Percentiles rank a stretch among this genome's conserved stretches.
phyloP scores from a whole-genome alignment of 1,140 invertebrate species.

The Oedothorax gibbosus region DNA sequence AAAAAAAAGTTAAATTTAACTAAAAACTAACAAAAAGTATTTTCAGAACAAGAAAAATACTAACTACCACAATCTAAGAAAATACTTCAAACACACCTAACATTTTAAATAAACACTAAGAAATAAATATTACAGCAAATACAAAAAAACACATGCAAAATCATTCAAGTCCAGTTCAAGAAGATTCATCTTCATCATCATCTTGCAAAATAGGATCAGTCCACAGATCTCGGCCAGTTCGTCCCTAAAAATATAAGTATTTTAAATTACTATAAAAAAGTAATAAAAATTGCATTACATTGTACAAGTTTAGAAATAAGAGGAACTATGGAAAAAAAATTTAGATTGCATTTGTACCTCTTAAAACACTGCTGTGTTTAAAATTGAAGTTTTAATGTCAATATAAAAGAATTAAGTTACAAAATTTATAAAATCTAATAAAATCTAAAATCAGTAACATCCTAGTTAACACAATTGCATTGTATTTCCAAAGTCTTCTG shows the following conservation, averaged over 20 bases:
- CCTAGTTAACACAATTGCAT: too few relatives aligned
- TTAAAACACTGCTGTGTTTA: not conserved
- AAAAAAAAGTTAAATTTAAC: too few relatives aligned
- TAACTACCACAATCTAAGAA: too few relatives aligned
- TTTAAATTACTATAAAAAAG: not conserved
- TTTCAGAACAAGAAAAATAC: too few relatives aligned
- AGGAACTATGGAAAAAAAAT: not conserved
- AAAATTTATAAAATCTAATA: not conserved
- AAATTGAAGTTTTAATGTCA: not conserved
- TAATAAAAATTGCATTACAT: not conserved
- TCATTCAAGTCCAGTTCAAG: not conserved
- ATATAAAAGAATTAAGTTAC: not conserved
- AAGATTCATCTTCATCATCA: constrained; percentile 38
- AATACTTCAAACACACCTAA: too few relatives aligned
- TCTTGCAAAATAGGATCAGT: constrained; percentile 42
- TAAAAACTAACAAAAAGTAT: too few relatives aligned
- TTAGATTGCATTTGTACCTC: not conserved
- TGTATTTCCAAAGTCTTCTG: too few relatives aligned
- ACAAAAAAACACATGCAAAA: too few relatives aligned
- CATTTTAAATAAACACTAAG: too few relatives aligned
- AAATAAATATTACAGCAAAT: too few relatives aligned
- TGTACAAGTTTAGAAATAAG: not conserved
- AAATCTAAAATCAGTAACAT: not conserved
- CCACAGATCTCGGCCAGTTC: constrained; percentile 45
- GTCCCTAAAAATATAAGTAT: constrained; percentile 19